Evolutionary conservation across 2,888 invertebrate species (phyloP).

Genomic region (Perizoma flavofasciatum): DNA sequence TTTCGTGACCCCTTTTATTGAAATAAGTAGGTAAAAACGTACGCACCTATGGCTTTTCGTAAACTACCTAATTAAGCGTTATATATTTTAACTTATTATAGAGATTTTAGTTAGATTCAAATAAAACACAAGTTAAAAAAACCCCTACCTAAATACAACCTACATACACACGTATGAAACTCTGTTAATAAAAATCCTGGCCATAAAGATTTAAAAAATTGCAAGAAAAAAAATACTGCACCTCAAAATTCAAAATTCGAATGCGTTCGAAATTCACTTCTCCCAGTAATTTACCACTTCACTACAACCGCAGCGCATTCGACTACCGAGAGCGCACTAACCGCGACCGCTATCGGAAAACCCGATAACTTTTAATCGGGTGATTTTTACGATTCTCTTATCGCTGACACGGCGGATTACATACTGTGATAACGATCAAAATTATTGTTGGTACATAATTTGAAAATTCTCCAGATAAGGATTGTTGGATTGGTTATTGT

Average conservation of each 20-base stretch:
- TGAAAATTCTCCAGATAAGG: slow-evolving; percentile 35
- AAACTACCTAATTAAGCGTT: too few relatives aligned
- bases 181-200: too few relatives aligned
- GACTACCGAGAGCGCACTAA: slow-evolving; percentile 26
- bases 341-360: slow-evolving; percentile 28
- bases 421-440: slow-evolving; percentile 72
- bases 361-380: slow-evolving; percentile 65
- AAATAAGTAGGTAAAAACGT: too few relatives aligned
- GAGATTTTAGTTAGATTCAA: too few relatives aligned
- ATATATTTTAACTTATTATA: too few relatives aligned
- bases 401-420: slow-evolving; percentile 81
- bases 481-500: slow-evolving; percentile 26
- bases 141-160: too few relatives aligned
- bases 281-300: slow-evolving; percentile 20
- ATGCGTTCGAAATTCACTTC: slow-evolving; percentile 15
- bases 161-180: too few relatives aligned
- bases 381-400: slow-evolving; percentile 79
- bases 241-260: slow-evolving; percentile 20
- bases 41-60: too few relatives aligned
- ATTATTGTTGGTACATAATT: slow-evolving; percentile 58
- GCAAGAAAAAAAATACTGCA: slow-evolving; percentile 34
- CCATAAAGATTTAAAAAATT: too few relatives aligned
- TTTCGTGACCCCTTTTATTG: neutral
- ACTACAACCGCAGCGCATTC: slow-evolving; percentile 17
- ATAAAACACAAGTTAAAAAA: too few relatives aligned